Evolutionary conservation across 2,888 invertebrate genomes (phyloP).

Genomic region (Pandemis cinnamomeana): DNA sequence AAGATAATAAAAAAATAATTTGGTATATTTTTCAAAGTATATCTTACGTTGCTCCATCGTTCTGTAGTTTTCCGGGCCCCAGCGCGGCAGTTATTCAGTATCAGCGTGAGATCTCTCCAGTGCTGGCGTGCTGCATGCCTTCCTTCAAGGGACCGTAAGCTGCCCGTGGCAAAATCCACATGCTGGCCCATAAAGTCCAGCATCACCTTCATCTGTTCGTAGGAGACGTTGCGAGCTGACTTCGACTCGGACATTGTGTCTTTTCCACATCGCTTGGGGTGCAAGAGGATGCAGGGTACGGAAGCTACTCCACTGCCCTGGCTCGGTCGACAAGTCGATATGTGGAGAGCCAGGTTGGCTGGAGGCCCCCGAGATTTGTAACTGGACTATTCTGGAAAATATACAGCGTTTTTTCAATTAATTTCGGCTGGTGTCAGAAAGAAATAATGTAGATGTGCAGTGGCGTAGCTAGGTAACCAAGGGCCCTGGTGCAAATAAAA

Average conservation of each 20-base stretch:
- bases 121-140: conserved; percentile 64
- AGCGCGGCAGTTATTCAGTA: conserved; percentile 57
- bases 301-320: neutral
- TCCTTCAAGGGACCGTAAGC: conserved; percentile 61
- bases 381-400: neutral
- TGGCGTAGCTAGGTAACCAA: too few relatives aligned
- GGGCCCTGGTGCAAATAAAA: too few relatives aligned
- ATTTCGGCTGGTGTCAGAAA: neutral
- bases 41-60: conserved; percentile 71
- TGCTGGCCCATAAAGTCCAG: conserved; percentile 73
- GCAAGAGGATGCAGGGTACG: neutral
- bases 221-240: conserved; percentile 57
- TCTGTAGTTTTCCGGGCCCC: conserved; percentile 63
- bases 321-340: neutral
- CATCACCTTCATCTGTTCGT: conserved; percentile 66
- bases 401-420: neutral
- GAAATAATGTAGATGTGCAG: too few relatives aligned
- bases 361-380: neutral
- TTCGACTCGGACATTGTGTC: conserved; percentile 43
- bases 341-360: neutral
- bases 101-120: conserved; percentile 65
- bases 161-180: conserved; percentile 65
- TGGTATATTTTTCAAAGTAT: too few relatives aligned
- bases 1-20: too few relatives aligned
- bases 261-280: neutral